Conservation (phyloP, 2,888 invertebrate species). For the Nemotelus pantherinus region DNA sequence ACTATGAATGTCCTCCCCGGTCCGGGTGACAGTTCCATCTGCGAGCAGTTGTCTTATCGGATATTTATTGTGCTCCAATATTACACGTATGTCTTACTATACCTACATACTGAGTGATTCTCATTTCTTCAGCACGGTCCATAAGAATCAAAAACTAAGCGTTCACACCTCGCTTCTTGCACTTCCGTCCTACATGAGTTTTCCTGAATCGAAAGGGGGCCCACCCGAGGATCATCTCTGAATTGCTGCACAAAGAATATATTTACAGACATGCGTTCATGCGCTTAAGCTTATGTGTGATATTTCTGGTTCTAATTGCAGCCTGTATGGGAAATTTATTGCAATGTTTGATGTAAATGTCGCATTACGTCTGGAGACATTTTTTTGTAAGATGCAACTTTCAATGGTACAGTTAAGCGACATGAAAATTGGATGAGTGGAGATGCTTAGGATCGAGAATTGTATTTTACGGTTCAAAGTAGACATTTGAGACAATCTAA, state of each 20-base stretch:
- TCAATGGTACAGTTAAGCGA: background rate
- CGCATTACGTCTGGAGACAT: constrained; percentile 16
- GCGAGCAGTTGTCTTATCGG: constrained; percentile 37
- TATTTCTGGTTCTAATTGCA: constrained; percentile 51
- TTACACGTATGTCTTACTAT: background rate
- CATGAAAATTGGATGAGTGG: background rate
- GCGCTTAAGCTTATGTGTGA: constrained; percentile 4
- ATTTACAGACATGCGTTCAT: too few relatives aligned
- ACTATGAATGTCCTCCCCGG: constrained; percentile 45
- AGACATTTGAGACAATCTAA: too few relatives aligned
- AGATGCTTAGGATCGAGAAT: too few relatives aligned
- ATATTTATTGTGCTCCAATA: constrained; percentile 47
- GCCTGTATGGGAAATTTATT: constrained; percentile 50
- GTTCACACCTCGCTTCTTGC: constrained; percentile 20
- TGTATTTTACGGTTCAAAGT: too few relatives aligned
- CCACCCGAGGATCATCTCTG: too few relatives aligned
- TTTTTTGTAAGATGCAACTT: background rate
- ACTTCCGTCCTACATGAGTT: constrained; percentile 2
- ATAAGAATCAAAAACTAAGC: background rate
- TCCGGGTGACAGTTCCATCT: background rate
- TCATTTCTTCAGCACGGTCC: background rate
- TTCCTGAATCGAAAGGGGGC: too few relatives aligned
- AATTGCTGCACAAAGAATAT: too few relatives aligned
- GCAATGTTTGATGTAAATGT: constrained; percentile 50
- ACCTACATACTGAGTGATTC: background rate